A percentile compares a stretch with the other conserved stretches of the same genome.
These are phyloP conservation scores for Pristionchus pacificus DNA, from an alignment of 1,140 invertebrate species.

Conservation along the genomic window DNA sequence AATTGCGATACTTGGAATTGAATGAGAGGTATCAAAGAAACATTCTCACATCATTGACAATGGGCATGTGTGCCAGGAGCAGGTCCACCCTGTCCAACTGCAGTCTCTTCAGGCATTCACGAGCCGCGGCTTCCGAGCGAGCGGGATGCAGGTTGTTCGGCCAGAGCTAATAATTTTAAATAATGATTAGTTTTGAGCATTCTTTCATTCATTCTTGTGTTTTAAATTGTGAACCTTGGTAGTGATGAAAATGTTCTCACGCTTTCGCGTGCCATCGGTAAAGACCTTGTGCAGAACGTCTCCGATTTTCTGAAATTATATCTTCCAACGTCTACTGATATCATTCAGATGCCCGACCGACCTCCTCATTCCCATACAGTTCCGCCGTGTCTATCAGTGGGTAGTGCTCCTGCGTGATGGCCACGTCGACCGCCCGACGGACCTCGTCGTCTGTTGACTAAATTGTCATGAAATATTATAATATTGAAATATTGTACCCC, in stretches of 20 bases:
- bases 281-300: conserved; percentile 72
- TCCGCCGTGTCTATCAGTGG: conserved; percentile 74
- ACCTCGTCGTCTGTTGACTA: conserved; percentile 61
- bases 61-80: conserved; percentile 74
- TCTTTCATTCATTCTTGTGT: too few relatives aligned
- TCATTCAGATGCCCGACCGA: too few relatives aligned
- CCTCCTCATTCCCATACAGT: conserved; percentile 75
- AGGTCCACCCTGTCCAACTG: conserved; percentile 76
- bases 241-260: conserved; percentile 75
- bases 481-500: too few relatives aligned
- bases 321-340: too few relatives aligned
- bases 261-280: conserved; percentile 66
- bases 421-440: conserved; percentile 67
- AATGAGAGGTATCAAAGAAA: not conserved
- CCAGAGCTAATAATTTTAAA: too few relatives aligned
- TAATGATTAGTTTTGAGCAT: too few relatives aligned
- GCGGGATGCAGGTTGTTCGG: conserved; percentile 38
- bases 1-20: not conserved
- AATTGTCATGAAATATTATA: not conserved
- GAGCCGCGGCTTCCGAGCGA: conserved; percentile 69
- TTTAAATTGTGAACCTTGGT: conserved; percentile 71
- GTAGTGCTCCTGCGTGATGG: conserved; percentile 63
- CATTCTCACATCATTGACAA: conserved; percentile 46
- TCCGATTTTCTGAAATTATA: too few relatives aligned
- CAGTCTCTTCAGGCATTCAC: conserved; percentile 69